phyloP scores from a whole-genome alignment of 2,113 vertebrate species.

The Caloenas nicobarica region DNA sequence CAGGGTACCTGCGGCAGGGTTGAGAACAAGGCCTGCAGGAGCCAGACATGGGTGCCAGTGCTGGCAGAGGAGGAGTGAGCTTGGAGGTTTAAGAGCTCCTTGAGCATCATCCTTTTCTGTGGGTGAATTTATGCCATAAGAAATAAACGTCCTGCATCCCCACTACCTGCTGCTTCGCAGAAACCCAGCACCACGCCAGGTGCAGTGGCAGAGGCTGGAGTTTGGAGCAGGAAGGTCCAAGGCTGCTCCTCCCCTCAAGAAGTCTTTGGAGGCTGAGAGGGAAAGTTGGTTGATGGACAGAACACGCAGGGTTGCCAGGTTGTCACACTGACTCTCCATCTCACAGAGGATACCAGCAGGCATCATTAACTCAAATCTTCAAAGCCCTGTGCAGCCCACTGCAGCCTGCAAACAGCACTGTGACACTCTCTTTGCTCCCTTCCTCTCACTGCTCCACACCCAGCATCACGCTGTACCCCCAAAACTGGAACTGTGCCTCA shows the following conservation, averaged over 20 bases:
- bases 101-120: neutral
- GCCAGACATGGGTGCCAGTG: neutral
- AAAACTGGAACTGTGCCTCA: fast-evolving
- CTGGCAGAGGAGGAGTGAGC: neutral
- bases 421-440: fast-evolving
- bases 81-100: neutral
- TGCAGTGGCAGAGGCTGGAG: neutral
- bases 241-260: neutral
- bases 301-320: neutral
- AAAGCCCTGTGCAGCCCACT: neutral
- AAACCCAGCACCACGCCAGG: neutral
- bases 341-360: neutral
- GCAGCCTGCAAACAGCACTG: neutral
- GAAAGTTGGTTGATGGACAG: fast-evolving
- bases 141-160: neutral
- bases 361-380: neutral
- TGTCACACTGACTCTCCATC: neutral
- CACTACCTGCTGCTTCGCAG: neutral
- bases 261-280: fast-evolving
- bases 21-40: neutral
- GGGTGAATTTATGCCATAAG: neutral
- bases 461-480: neutral
- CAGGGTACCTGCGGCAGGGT: fast-evolving
- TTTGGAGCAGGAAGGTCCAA: neutral
- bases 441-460: neutral